A percentile compares a stretch with the other conserved stretches of the same genome.
Evolutionary conservation across 2,113 vertebrate genomes (phyloP).

Genomic region (Platichthys stellatus): DNA sequence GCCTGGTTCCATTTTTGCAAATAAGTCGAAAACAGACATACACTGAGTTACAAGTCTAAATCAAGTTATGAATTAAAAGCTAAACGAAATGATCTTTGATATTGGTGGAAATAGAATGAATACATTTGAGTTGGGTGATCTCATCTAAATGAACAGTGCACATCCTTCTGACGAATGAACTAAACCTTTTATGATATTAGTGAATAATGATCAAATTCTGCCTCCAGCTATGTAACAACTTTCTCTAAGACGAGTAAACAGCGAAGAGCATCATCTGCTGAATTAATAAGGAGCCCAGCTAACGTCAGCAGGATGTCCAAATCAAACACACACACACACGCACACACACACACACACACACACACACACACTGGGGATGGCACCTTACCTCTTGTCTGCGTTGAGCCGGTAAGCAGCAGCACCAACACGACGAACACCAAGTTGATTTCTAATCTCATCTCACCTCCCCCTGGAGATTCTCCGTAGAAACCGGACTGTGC

Average conservation of each 20-base stretch:
- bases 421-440: constrained; percentile 44
- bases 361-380: neutral
- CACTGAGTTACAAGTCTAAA: no score
- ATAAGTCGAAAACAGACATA: no score
- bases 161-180: no score
- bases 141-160: no score
- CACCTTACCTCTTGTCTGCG: constrained; percentile 65
- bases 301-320: constrained; percentile 36
- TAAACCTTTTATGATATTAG: no score
- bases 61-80: no score
- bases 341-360: constrained; percentile 2
- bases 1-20: no score
- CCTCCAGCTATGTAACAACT: no score
- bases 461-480: constrained; percentile 11
- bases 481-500: neutral
- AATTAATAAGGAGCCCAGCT: constrained; percentile 25
- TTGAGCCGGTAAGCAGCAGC: constrained; percentile 61
- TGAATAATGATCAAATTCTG: no score
- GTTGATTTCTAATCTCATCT: constrained; percentile 60
- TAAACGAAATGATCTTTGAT: no score
- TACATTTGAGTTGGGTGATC: no score
- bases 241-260: neutral
- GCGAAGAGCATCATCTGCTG: constrained; percentile 34
- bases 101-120: no score
- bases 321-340: neutral